phyloP scores from a whole-genome alignment of 2,113 vertebrate genomes.

The Ondatra zibethicus region DNA sequence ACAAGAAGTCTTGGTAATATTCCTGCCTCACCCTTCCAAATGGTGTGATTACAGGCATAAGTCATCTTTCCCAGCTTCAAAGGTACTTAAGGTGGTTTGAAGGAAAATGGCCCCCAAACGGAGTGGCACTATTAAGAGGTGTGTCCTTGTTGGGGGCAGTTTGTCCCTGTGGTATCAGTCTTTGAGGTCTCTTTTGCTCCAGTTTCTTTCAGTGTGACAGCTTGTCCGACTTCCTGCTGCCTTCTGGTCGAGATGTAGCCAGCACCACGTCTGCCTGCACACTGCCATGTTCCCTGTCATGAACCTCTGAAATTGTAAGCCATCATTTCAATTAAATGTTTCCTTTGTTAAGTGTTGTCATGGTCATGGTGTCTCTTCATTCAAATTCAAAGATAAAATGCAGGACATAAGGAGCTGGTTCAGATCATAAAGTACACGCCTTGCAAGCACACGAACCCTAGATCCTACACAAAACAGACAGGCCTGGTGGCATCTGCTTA shows the following conservation, averaged over 20 bases:
- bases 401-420: not conserved
- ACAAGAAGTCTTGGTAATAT: not conserved
- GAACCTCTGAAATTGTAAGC: not conserved
- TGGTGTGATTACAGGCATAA: not conserved
- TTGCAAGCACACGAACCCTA: not conserved
- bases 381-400: not conserved
- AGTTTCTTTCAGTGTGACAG: not conserved
- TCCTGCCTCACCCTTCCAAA: not conserved
- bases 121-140: not conserved
- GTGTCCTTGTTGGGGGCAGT: not conserved
- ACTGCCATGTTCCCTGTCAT: not conserved
- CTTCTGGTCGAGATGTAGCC: not conserved
- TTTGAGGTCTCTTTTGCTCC: not conserved
- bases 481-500: not conserved
- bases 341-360: not conserved
- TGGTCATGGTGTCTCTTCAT: not conserved
- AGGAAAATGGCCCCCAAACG: not conserved
- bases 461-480: not conserved
- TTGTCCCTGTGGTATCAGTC: not conserved
- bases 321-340: not conserved
- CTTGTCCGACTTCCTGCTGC: not conserved
- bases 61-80: not conserved
- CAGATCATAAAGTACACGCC: not conserved
- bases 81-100: not conserved
- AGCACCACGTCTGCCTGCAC: not conserved